Base-by-base conservation (phyloP, 2,113 vertebrate species). In the Rhegmatorhina hoffmannsi region DNA sequence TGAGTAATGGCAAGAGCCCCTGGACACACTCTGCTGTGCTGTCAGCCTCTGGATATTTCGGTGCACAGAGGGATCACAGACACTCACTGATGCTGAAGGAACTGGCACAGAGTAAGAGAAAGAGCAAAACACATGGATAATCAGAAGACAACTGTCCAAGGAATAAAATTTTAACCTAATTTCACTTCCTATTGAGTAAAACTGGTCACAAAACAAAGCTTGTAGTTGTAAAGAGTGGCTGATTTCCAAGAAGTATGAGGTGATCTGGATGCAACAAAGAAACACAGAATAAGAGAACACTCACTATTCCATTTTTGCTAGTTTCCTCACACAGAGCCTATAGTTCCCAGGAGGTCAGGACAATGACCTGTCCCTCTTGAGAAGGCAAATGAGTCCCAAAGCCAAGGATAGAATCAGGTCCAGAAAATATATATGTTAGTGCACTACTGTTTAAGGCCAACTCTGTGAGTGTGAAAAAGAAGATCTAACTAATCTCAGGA, bases 331-430 rank as follows among this genome's bases (percentile, higher is more conserved):
- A 62, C 5, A 59, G 47, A 79, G 4, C 6, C 34, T 58, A 26
- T 2, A 44, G 67, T 6, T 83, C 34, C 8, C 21, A 63, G 21
- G 15, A 83, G 21, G 31, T 11, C 52, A 44, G 38, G 24, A 68
- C 36, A 63, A 31, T 0, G 0, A 66, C 4, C 4, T 4, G 52
- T 38, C 23, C 17, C 13, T 62, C 82, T 38, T 80, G 13, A 76
- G 31, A 46, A 20, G 28, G 24, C 9, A 83, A 63, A 59, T 18
- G 14, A 83, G 17, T 34, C 60, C n/a, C 40, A 82, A 90, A 69
- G 20, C 16, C 4, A 7, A 60, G 28, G 58, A 31, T 26, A 72
- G 80, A 91, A 73, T 31, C 33, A 73, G 9, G 10, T 50, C 53
- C n/a, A 80, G 31, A 91, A 64, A 55, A 63, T 8, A 40, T 0